Evolutionary conservation across 2,888 invertebrate genomes (phyloP), one percentile per base, ranked within the genome.

Genomic region (Mimas tiliae): DNA sequence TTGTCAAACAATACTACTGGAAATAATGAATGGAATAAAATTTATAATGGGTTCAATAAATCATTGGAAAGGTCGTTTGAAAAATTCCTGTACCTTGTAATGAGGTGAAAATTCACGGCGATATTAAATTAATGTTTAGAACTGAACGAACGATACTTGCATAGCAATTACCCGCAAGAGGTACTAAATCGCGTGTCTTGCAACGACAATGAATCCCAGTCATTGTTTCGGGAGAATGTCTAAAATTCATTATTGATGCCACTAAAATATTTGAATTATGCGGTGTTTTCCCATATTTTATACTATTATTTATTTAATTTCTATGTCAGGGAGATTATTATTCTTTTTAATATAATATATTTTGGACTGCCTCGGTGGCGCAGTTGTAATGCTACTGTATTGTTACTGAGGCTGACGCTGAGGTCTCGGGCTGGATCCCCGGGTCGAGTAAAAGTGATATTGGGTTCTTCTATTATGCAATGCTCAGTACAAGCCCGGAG

Each of bases 71-170:
- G 88, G 88, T 85, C 84, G 73, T 72, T 74, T 78, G 81, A 79
- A 78, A 80, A 82, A 79, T 81, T 83, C 78, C 82, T 81, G 79
- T 76, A 81, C 69, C 70, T 73, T 69, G 70, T 70, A 67, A 74
- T 79, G 84, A 88, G 86, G 87, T 84, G 83, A 89, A 89, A 88
- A 90, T 87, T 91, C 89, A 89, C 74, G 87, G 88, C 76, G 80
- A 84, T 84, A 83, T 81, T 78, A 85, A 89, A 88, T 88, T 87
- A 89, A 87, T 76, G 80, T 80, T 83, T 76, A 72, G 85, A 86
- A 87, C 89, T 84, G 90, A 89, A 89, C 86, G 85, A 84, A 77
- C 70, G 73, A 73, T 78, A 76, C 76, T 78, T 84, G 73, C 70
- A 67, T 67, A 81, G 85, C 84, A 90, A 91, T 91, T 91, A 91